These are phyloP conservation scores for Actinemys pallida DNA, from an alignment of 2,113 vertebrate genomes.

Conservation along the genomic window DNA sequence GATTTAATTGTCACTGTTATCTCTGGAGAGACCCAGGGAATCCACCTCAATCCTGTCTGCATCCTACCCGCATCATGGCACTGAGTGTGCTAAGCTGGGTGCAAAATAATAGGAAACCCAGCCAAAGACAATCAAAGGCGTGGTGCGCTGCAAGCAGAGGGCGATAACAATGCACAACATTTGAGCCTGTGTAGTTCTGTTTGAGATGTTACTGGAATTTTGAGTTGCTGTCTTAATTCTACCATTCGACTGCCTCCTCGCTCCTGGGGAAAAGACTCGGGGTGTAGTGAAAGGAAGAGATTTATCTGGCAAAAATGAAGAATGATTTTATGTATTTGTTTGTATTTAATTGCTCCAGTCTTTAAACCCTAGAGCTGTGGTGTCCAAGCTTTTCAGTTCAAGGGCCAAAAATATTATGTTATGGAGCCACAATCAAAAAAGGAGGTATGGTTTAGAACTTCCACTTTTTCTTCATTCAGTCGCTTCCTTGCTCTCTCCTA, in stretches of 20 bases:
- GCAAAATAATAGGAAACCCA: background rate
- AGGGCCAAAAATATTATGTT: fast-evolving
- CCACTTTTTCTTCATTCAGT: background rate
- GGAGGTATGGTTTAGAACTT: background rate
- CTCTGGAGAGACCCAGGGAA: background rate
- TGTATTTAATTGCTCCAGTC: background rate
- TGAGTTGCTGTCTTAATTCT: background rate
- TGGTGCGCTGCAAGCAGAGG: background rate
- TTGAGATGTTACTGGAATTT: background rate
- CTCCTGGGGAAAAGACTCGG: background rate
- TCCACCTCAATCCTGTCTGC: background rate
- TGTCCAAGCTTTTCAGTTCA: background rate
- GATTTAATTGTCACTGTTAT: fast-evolving
- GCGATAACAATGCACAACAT: background rate
- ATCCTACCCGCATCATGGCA: background rate
- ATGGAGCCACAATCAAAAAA: background rate
- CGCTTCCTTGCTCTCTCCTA: background rate
- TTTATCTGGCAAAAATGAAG: background rate
- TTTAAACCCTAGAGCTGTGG: background rate
- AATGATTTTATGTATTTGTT: background rate
- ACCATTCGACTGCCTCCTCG: background rate
- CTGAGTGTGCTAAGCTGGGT: background rate
- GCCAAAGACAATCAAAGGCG: fast-evolving
- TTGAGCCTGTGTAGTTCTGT: fast-evolving
- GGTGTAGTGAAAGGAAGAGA: background rate